Evolutionary conservation across 2,888 invertebrate genomes (phyloP), one percentile per base, ranked within the genome.

Genomic region (Bombylius discolor): DNA sequence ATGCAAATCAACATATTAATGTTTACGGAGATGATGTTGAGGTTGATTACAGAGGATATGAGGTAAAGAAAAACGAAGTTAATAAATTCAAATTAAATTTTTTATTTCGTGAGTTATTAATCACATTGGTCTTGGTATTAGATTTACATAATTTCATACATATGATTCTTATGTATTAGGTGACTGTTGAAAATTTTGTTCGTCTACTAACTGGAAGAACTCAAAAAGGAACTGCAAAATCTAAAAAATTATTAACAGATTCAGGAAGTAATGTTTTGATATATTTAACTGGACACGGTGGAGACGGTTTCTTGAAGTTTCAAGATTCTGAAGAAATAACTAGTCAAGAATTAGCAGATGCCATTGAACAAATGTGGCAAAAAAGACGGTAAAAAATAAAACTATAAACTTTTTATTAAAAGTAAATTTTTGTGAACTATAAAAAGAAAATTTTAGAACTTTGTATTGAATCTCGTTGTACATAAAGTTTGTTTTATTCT

Each of bases 301-400:
- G 99, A 23, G 98, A 99, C 77, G 98, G 98, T 0, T 99, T 99
- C 70, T 77, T 99, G 0, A 99, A 99, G 74, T 99, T 99, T 70
- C 99, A 99, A 77, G 98, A 99, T 71, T 93, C 97, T 0, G 97
- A 99, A 70, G 99, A 99, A 76, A 91, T 99, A 32, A 98, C 98
- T 4, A 96, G 92, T 73, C 92, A 96, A 66, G 99, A 99, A 71
- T 76, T 99, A 65, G 98, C 97, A 23, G 98, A 99, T 81, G 98
- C 98, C 23, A 81, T 99, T 55, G 96, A 99, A 70, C 98, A 99
- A 75, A 99, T 99, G 99, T 97, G 96, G 93, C 95, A 98, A 69
- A 98, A 99, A 70, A 84, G 88, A 72, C 83, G 96, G 88, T 90
- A 64, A 54, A 32, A 23, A 1, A 42, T 11, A n/a, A 33, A 23